Evolutionary conservation across 2,888 invertebrate species (phyloP).

Genomic region (Athalia cordata): DNA sequence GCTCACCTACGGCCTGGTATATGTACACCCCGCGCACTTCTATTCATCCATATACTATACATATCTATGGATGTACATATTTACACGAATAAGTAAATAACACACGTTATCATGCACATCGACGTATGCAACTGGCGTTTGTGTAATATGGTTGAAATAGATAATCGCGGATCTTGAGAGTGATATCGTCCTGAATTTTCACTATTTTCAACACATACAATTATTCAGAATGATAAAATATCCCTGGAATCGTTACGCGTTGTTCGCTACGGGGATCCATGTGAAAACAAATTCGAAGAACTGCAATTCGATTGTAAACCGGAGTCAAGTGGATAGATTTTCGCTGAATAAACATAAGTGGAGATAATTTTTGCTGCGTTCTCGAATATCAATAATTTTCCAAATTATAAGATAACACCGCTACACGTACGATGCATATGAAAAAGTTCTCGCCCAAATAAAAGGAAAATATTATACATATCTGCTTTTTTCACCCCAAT

Average conservation of each 20-base stretch:
- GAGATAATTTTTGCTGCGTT: no score
- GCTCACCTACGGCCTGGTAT: conserved; percentile 33
- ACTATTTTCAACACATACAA: no score
- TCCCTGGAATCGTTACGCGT: no score
- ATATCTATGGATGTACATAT: neutral
- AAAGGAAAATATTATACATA: conserved; percentile 32
- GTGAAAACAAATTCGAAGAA: no score
- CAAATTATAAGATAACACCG: neutral
- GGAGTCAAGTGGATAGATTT: no score
- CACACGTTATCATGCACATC: neutral
- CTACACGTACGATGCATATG: neutral
- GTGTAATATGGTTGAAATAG: neutral
- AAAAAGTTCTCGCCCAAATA: conserved; percentile 21
- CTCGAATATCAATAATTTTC: no score
- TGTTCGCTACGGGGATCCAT: no score
- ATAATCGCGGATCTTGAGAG: neutral
- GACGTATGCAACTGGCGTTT: neutral
- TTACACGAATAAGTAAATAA: neutral
- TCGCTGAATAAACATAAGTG: no score
- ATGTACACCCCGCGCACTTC: neutral
- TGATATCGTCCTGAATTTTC: neutral
- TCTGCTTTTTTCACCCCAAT: neutral
- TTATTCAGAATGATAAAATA: no score
- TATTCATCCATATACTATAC: neutral
- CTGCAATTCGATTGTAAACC: no score